Percentiles rank a stretch among this genome's conserved stretches.
Conservation (phyloP, 2,797 vertebrate genomes). For the Tauraco hartlaubi region DNA sequence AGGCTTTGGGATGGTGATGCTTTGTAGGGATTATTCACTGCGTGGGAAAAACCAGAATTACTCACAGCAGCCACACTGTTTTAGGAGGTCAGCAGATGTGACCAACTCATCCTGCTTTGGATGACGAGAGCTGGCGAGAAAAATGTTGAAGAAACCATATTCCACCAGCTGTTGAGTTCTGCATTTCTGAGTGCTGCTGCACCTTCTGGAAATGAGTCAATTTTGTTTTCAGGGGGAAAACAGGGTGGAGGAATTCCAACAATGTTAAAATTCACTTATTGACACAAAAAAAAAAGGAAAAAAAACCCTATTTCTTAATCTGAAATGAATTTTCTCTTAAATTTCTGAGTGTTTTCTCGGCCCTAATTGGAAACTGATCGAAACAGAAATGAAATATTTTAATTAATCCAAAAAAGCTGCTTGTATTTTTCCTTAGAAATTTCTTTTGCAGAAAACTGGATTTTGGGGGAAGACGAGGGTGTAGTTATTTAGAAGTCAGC, state of each 20-base stretch:
- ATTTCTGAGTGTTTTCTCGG: neutral
- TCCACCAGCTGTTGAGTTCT: slow-evolving; percentile 13
- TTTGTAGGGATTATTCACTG: slow-evolving; percentile 9
- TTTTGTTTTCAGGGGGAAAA: neutral
- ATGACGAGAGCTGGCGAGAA: neutral
- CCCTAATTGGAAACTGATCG: neutral
- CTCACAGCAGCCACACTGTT: neutral
- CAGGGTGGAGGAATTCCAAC: neutral
- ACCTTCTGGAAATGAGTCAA: slow-evolving; percentile 1
- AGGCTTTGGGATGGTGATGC: neutral
- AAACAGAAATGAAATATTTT: neutral
- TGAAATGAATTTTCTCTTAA: neutral
- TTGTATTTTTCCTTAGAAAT: neutral
- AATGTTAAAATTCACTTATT: neutral
- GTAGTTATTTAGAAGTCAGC: neutral
- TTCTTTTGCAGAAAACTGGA: neutral
- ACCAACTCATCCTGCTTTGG: slow-evolving; percentile 27
- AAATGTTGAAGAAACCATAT: neutral
- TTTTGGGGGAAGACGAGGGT: neutral
- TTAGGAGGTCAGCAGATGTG: slow-evolving; percentile 52
- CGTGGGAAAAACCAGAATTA: neutral
- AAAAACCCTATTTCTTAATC: neutral
- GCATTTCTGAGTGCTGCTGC: neutral
- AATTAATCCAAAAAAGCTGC: neutral
- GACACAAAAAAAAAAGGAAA: neutral